Percentiles rank a stretch among this genome's conserved stretches.
These are phyloP conservation scores for Anniella stebbinsi DNA, from an alignment of 2,797 vertebrate genomes.

Conservation along the genomic window DNA sequence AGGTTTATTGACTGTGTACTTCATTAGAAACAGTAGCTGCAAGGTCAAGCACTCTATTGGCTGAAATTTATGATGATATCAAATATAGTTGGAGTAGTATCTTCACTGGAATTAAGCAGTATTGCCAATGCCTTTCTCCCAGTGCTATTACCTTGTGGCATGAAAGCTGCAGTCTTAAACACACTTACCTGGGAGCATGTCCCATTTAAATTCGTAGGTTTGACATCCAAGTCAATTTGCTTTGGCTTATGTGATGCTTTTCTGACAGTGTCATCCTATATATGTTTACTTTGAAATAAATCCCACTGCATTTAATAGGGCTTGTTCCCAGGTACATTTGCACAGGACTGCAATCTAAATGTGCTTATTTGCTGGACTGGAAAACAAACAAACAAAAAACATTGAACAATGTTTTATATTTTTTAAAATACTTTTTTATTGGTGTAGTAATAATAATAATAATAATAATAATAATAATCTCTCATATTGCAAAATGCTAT, in stretches of 20 bases:
- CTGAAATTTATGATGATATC: constrained; percentile 37
- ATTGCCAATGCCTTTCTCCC: constrained; percentile 25
- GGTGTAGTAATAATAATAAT: not conserved
- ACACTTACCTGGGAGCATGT: not conserved
- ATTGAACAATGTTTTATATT: no score
- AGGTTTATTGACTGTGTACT: constrained; percentile 42
- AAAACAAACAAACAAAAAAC: not conserved
- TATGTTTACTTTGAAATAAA: not conserved
- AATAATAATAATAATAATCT: not conserved
- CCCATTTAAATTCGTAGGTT: not conserved
- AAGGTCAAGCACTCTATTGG: constrained; percentile 46
- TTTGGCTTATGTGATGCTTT: not conserved
- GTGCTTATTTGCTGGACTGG: not conserved
- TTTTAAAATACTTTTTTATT: not conserved
- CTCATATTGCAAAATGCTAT: not conserved
- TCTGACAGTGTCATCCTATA: not conserved
- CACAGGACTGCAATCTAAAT: not conserved
- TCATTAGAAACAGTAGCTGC: constrained; percentile 50
- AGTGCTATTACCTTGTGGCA: constrained; percentile 28
- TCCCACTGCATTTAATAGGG: not conserved
- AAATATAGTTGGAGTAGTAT: constrained; percentile 29
- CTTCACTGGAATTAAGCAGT: constrained; percentile 18
- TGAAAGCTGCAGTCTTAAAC: constrained; percentile 11
- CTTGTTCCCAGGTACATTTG: no score
- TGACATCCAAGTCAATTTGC: not conserved